A percentile compares a stretch with the other conserved stretches of the same genome.
Conservation (phyloP, 2,888 invertebrate species). For the Acanthosepion esculentum region DNA sequence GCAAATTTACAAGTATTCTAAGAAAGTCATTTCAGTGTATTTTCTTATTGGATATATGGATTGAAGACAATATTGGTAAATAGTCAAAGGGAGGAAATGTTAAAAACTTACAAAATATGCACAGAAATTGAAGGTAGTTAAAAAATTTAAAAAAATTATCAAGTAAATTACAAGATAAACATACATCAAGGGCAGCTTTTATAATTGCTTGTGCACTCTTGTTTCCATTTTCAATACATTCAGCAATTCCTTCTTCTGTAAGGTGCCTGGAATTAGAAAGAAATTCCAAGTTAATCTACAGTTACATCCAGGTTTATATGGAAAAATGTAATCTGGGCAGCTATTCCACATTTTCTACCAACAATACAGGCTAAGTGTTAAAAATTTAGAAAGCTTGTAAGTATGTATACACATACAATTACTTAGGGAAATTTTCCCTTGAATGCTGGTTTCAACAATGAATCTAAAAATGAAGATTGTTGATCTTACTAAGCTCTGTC, state of each 20-base stretch:
- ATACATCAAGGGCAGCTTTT: constrained; percentile 70
- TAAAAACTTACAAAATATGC: too few species aligned
- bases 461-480: too few species aligned
- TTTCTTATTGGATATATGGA: not conserved
- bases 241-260: constrained; percentile 65
- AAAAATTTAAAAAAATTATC: not conserved
- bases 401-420: too few species aligned
- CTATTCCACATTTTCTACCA: too few species aligned
- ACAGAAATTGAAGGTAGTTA: too few species aligned
- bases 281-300: not conserved
- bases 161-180: constrained; percentile 49
- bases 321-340: too few species aligned
- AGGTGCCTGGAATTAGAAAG: constrained; percentile 65
- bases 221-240: constrained; percentile 62
- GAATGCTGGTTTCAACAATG: too few species aligned
- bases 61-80: not conserved
- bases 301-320: too few species aligned
- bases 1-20: not conserved
- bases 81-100: not conserved
- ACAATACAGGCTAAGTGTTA: too few species aligned
- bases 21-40: not conserved
- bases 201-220: constrained; percentile 62
- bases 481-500: too few species aligned
- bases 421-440: too few species aligned
- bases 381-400: too few species aligned